These are phyloP conservation scores for Ophioninae sp. DNA, from an alignment of 2,888 invertebrate genomes.

Conservation along the genomic window DNA sequence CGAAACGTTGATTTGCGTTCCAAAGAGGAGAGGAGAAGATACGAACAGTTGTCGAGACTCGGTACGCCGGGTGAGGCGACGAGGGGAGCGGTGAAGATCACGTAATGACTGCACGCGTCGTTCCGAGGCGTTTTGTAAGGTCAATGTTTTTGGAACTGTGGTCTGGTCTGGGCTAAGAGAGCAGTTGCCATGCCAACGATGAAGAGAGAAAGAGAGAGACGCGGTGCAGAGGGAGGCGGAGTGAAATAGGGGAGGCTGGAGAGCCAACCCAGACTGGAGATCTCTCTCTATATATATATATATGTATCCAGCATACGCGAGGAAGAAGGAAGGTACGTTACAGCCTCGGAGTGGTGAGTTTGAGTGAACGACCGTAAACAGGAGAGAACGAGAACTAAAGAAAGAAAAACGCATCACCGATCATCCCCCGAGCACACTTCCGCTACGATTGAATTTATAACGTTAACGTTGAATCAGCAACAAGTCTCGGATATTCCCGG, in stretches of 20 bases:
- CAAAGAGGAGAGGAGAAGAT: background rate
- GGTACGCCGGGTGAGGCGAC: background rate
- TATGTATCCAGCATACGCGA: slow-evolving; percentile 48
- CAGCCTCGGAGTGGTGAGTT: slow-evolving; percentile 60
- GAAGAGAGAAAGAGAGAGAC: slow-evolving; percentile 57
- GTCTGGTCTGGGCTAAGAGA: slow-evolving; percentile 69
- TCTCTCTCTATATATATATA: background rate
- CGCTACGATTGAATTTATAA: slow-evolving; percentile 54
- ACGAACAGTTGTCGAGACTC: background rate
- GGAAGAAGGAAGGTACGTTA: slow-evolving; percentile 46
- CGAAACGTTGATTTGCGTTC: background rate
- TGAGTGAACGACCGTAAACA: slow-evolving; percentile 50
- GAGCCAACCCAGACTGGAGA: slow-evolving; percentile 49
- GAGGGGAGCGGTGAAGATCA: background rate
- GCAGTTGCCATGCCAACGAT: slow-evolving; percentile 74
- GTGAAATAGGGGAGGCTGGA: slow-evolving; percentile 66
- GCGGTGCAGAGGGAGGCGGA: slow-evolving; percentile 26
- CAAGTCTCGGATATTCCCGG: background rate
- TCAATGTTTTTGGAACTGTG: slow-evolving; percentile 77
- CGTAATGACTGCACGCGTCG: slow-evolving; percentile 9
- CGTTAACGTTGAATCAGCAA: slow-evolving; percentile 45
- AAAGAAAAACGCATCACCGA: slow-evolving; percentile 21
- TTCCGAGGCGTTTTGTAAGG: slow-evolving; percentile 65
- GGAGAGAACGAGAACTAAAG: background rate
- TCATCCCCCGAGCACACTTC: slow-evolving; percentile 37